Evolutionary conservation across 2,797 vertebrate genomes (phyloP), one percentile per base, ranked within the genome.

Genomic region (Hirundo rustica): DNA sequence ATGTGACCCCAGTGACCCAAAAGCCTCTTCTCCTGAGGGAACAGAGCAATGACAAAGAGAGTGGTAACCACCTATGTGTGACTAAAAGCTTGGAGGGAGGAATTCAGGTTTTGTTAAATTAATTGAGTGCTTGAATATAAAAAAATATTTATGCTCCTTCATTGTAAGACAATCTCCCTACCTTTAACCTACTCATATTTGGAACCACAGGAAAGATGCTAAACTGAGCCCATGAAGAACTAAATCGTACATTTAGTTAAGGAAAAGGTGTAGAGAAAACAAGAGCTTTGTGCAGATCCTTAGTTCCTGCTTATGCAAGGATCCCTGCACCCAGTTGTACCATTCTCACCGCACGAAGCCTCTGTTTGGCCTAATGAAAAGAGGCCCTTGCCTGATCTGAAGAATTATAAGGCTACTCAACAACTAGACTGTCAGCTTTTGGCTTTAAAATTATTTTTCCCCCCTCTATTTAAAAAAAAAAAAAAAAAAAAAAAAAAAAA

Each of bases 1-100:
- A 5, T 25, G 26, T 54, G 57, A 58, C 5, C 25, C 9, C 0
- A 2, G 4, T 15, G 66, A 50, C 16, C 14, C 32, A 1, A 5
- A 34, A 51, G 8, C 4, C 3, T 68, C 27, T 47, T 87, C 32
- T 53, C 4, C 30, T 40, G 19, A 54, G 17, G 65, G 40, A 77
- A 30, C 26, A 80, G 65, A 79, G 13, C 42, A 61, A 4, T 16
- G 62, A 71, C 16, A 83, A 65, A 45, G 67, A 44, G 3, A 45
- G 11, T 21, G 17, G 29, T 44, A 76, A 76, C 11, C 13, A 50
- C 19, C 9, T 4, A 2, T 6, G 7, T 2, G 3, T 51, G 26
- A 55, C 1, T 2, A 38, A 82, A 34, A 27, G 4, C 45, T 67
- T 36, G 27, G n/a, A 66, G 10, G 18, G 18, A 80, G 4, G 34